These are phyloP conservation scores for Heliconius hortense DNA, from an alignment of 2,888 invertebrate species.

Conservation along the genomic window DNA sequence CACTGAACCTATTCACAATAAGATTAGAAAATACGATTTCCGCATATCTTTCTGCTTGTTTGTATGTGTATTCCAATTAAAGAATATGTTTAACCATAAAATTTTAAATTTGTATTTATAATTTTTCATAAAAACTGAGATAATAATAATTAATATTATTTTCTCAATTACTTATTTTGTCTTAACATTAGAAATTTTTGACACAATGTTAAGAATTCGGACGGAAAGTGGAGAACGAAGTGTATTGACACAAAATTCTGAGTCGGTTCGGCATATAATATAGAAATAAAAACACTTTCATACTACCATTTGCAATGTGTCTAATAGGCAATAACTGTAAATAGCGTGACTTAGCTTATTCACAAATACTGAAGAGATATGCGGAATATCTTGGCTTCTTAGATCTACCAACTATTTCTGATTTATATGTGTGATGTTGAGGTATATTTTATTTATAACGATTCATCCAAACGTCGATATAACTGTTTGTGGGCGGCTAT, in stretches of 20 bases:
- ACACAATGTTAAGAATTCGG: no score
- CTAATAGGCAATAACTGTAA: not conserved
- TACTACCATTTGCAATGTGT: not conserved
- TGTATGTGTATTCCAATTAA: not conserved
- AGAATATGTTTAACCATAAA: not conserved
- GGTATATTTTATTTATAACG: slow-evolving; percentile 51
- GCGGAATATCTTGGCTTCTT: slow-evolving; percentile 48
- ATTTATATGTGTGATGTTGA: slow-evolving; percentile 47
- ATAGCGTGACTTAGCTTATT: slow-evolving; percentile 27
- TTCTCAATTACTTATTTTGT: no score
- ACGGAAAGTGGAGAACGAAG: not conserved
- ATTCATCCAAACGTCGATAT: slow-evolving; percentile 46
- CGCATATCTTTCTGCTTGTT: slow-evolving; percentile 8
- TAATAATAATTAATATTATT: no score
- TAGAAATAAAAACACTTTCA: not conserved
- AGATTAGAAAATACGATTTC: slow-evolving; percentile 17
- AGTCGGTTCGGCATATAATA: not conserved
- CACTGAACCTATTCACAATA: slow-evolving; percentile 28
- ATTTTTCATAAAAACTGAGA: not conserved
- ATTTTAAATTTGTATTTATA: not conserved
- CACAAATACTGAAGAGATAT: slow-evolving; percentile 41
- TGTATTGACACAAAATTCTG: not conserved
- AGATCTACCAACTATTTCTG: slow-evolving; percentile 51
- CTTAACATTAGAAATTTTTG: not conserved
- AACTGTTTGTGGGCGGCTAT: slow-evolving; percentile 49